Conservation (phyloP, 2,888 invertebrate species). For the Penaeus monodon region DNA sequence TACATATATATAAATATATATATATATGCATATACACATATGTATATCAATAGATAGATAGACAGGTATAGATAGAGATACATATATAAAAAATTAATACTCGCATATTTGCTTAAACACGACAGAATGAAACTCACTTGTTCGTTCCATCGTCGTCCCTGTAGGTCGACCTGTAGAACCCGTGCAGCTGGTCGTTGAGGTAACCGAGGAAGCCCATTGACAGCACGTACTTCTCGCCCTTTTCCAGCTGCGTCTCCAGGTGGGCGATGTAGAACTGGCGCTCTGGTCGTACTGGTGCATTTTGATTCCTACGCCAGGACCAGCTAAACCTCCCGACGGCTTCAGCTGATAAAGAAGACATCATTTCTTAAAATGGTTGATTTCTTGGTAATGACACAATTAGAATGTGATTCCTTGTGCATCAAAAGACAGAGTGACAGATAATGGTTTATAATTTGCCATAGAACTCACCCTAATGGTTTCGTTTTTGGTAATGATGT, state of each 20-base stretch:
- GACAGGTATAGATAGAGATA: conserved; percentile 14
- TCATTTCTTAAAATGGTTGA: no score
- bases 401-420: no score
- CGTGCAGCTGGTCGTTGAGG: conserved; percentile 82
- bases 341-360: neutral
- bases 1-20: neutral
- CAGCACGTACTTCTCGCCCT: conserved; percentile 75
- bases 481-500: conserved; percentile 69
- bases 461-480: conserved; percentile 70
- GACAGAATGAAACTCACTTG: conserved; percentile 69
- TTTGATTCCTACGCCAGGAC: neutral
- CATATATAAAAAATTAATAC: conserved; percentile 13
- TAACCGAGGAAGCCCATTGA: conserved; percentile 79
- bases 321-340: neutral
- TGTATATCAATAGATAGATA: conserved; percentile 12
- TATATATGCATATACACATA: conserved; percentile 4
- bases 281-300: conserved; percentile 47
- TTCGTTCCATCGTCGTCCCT: conserved; percentile 78
- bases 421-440: no score
- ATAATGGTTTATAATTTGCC: no score
- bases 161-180: conserved; percentile 88
- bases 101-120: neutral
- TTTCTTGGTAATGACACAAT: no score
- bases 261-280: conserved; percentile 80
- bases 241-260: conserved; percentile 74